These are phyloP conservation scores for Syngnathus rostellatus DNA, from an alignment of 2,797 vertebrate species.

Conservation along the genomic window DNA sequence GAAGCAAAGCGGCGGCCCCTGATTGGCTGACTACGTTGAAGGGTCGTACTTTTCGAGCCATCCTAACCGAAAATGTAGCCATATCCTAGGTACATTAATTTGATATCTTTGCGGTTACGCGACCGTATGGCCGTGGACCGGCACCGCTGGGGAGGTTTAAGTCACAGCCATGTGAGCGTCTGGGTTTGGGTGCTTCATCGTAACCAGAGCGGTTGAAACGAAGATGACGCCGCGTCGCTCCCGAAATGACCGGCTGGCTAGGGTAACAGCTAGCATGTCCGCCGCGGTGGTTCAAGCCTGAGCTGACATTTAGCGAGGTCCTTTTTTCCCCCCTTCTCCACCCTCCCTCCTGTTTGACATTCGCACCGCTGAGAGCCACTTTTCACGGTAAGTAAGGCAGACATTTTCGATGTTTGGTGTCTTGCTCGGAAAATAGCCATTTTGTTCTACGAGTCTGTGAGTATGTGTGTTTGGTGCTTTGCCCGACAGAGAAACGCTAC, in stretches of 20 bases:
- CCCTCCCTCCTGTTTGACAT: constrained; percentile 11
- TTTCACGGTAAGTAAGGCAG: constrained; percentile 42
- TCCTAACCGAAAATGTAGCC: constrained; percentile 73
- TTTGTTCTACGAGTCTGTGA: constrained; percentile 4
- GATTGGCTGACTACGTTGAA: constrained; percentile 62
- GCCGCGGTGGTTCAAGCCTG: constrained; percentile 57
- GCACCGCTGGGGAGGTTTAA: constrained; percentile 38
- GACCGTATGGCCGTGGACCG: constrained; percentile 17
- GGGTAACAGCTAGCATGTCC: constrained; percentile 67
- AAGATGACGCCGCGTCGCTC: constrained; percentile 67
- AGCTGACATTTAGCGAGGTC: constrained; percentile 58
- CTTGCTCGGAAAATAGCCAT: background rate
- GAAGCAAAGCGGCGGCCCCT: constrained; percentile 31
- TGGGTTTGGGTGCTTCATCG: constrained; percentile 30
- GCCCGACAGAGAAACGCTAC: constrained; percentile 47
- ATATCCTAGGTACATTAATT: constrained; percentile 64
- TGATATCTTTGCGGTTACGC: constrained; percentile 54
- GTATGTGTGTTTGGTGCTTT: constrained; percentile 34
- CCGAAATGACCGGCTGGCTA: constrained; percentile 65
- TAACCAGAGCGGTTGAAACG: constrained; percentile 43
- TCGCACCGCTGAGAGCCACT: constrained; percentile 37
- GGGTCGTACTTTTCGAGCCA: constrained; percentile 76
- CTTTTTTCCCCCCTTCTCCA: constrained; percentile 20
- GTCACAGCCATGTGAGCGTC: constrained; percentile 41
- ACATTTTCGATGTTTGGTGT: background rate